Conservation (phyloP, 2,888 invertebrate genomes). For the Pyralis farinalis region DNA sequence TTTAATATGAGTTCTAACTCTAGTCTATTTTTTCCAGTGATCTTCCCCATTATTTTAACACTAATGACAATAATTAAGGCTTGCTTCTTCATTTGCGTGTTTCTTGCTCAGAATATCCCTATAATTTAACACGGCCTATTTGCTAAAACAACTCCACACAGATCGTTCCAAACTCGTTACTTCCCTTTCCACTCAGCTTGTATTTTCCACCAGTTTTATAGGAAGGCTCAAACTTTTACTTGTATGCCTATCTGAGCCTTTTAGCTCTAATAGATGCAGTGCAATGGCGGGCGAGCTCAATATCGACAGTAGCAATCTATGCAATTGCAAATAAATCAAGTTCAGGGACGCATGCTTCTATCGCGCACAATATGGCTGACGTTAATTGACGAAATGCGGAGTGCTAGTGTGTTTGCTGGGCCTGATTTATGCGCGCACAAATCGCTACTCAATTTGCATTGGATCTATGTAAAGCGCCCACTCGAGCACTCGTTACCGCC, state of each 20-base stretch:
- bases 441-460: constrained; percentile 68
- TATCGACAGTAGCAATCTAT: constrained; percentile 26
- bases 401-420: constrained; percentile 35
- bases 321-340: constrained; percentile 35
- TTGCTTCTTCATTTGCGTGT: constrained; percentile 29
- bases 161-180: constrained; percentile 49
- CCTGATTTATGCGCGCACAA: constrained; percentile 57
- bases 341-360: constrained; percentile 33
- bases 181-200: constrained; percentile 56
- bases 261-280: constrained; percentile 20
- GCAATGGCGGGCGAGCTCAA: constrained; percentile 19
- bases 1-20: background rate
- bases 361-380: constrained; percentile 50
- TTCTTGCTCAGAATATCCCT: constrained; percentile 41
- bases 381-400: constrained; percentile 63
- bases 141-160: constrained; percentile 38
- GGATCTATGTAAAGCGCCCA: constrained; percentile 64
- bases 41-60: background rate
- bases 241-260: constrained; percentile 12
- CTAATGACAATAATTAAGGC: constrained; percentile 33
- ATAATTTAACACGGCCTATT: constrained; percentile 43
- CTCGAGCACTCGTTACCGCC: constrained; percentile 56
- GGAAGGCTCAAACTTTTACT: constrained; percentile 29
- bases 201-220: constrained; percentile 29
- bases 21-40: background rate